Percentiles rank a stretch among this genome's conserved stretches.
phyloP scores from a whole-genome alignment of 2,797 vertebrate species.

The Pseudopleuronectes americanus region DNA sequence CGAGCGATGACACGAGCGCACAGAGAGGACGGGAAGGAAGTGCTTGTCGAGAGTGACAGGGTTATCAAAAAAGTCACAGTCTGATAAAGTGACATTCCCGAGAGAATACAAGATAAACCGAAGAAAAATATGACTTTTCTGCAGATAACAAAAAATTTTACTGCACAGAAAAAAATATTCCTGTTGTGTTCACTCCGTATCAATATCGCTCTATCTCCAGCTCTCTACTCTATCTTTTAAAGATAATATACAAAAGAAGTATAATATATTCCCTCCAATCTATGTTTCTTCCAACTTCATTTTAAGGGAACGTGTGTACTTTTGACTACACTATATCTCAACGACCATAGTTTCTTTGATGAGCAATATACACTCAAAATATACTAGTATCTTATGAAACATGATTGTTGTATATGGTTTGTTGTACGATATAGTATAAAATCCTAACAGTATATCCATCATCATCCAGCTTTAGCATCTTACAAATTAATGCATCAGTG shows the following conservation, averaged over 20 bases:
- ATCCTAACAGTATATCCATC: no score
- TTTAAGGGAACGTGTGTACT: not conserved
- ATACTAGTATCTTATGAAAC: no score
- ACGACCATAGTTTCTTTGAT: not conserved
- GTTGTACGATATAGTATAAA: not conserved
- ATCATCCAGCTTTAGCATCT: not conserved
- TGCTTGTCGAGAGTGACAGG: slow-evolving; percentile 72
- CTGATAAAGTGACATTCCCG: slow-evolving; percentile 56
- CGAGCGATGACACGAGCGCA: slow-evolving; percentile 40
- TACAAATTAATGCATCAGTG: not conserved
- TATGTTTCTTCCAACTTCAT: not conserved
- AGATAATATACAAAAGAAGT: not conserved
- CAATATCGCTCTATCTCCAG: not conserved
- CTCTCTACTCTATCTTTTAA: not conserved
- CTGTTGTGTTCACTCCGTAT: not conserved
- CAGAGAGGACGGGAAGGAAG: slow-evolving; percentile 77
- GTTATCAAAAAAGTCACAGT: slow-evolving; percentile 85
- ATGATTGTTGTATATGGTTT: not conserved
- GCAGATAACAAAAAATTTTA: no score
- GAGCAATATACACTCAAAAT: not conserved
- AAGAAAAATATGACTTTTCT: not conserved
- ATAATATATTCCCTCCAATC: not conserved
- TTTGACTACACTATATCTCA: not conserved
- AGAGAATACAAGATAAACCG: not conserved
- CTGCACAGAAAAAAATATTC: no score